These are phyloP conservation scores for Peromyscus melanophrys DNA, from an alignment of 2,797 vertebrate genomes.

Conservation along the genomic window DNA sequence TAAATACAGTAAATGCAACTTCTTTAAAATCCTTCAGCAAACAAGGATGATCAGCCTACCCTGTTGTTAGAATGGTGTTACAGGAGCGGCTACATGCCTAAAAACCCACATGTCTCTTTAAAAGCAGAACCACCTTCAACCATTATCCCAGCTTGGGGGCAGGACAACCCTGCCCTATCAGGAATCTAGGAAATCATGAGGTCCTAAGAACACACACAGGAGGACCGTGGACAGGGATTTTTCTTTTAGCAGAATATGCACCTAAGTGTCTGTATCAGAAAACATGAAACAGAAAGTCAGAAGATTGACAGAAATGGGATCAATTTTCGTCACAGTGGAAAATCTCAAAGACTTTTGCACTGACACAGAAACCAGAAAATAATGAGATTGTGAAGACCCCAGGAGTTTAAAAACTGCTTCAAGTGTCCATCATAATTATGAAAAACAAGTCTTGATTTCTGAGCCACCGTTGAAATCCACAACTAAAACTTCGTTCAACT, in stretches of 20 bases:
- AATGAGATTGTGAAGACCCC: not conserved
- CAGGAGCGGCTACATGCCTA: not conserved
- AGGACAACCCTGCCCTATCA: not conserved
- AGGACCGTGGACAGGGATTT: not conserved
- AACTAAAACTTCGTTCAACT: not conserved
- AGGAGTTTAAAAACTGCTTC: conserved; percentile 62
- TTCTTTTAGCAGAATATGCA: not conserved
- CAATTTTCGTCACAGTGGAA: conserved; percentile 60
- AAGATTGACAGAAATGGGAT: conserved; percentile 64
- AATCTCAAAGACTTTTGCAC: conserved; percentile 67
- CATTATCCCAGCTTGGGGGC: not conserved
- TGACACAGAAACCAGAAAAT: conserved; percentile 69
- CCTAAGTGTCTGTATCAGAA: conserved; percentile 4
- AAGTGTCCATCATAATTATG: conserved; percentile 39
- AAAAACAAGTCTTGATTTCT: conserved; percentile 70
- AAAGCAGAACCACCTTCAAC: conserved; percentile 5
- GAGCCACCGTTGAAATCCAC: not conserved
- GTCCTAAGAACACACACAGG: conserved; percentile 45
- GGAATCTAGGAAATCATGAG: conserved; percentile 42
- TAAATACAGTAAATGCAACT: not conserved
- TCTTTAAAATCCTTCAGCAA: not conserved
- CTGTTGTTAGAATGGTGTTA: not conserved
- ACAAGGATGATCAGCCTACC: not conserved
- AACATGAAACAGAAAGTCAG: conserved; percentile 48
- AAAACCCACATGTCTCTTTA: not conserved